These are phyloP conservation scores for Saccostrea echinata DNA, from an alignment of 1,140 invertebrate genomes.

Conservation along the genomic window DNA sequence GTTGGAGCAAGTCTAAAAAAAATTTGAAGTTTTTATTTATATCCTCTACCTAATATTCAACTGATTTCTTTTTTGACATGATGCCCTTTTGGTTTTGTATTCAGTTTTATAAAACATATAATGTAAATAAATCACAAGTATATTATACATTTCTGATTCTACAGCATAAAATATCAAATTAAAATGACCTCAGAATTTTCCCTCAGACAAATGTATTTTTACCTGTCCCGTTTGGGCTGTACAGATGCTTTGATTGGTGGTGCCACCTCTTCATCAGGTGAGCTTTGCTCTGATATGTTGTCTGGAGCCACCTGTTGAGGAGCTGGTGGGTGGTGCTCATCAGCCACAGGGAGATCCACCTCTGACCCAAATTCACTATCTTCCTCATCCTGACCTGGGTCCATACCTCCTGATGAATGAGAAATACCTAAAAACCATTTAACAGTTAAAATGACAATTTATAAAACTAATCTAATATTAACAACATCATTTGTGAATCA, in stretches of 20 bases:
- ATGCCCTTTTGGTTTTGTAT: too few relatives aligned
- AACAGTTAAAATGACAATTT: too few relatives aligned
- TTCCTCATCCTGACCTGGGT: constrained; percentile 66
- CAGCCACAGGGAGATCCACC: constrained; percentile 49
- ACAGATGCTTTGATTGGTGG: constrained; percentile 38
- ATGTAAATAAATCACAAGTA: too few relatives aligned
- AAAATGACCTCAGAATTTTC: neutral
- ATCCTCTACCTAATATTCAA: neutral
- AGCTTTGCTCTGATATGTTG: constrained; percentile 47
- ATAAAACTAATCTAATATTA: too few relatives aligned
- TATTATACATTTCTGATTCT: too few relatives aligned
- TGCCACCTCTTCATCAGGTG: constrained; percentile 45
- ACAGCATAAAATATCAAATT: neutral
- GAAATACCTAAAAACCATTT: neutral
- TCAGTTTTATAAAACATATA: too few relatives aligned
- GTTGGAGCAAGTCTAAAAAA: constrained; percentile 51
- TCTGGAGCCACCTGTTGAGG: constrained; percentile 50
- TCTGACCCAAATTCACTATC: constrained; percentile 65
- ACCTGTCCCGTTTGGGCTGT: constrained; percentile 32
- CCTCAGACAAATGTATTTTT: neutral
- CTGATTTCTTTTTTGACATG: too few relatives aligned
- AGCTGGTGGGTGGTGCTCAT: constrained; percentile 47
- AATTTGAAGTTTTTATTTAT: neutral
- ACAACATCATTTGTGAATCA: too few relatives aligned
- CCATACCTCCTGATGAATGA: constrained; percentile 52